Evolutionary conservation across 2,797 vertebrate genomes (phyloP).

Genomic region (Pristis pectinata): DNA sequence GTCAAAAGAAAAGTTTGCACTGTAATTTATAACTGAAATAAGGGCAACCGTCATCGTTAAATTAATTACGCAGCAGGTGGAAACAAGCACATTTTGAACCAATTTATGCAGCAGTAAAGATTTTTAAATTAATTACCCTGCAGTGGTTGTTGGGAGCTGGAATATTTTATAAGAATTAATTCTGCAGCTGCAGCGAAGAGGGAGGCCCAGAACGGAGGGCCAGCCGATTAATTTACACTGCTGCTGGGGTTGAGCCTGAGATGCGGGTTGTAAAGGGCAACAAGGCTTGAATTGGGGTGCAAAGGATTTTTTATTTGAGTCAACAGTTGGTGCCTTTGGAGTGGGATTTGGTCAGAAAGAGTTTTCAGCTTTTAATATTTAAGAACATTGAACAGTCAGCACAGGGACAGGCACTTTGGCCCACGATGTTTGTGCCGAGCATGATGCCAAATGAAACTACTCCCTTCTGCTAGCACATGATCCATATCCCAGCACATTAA

Average conservation of each 20-base stretch:
- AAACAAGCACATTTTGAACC: background rate
- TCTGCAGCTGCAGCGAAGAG: background rate
- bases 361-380: background rate
- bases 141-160: background rate
- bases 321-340: background rate
- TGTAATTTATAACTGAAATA: background rate
- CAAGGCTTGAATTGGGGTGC: background rate
- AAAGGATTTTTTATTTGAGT: background rate
- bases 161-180: background rate
- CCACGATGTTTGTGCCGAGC: no score
- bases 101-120: background rate
- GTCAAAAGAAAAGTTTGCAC: background rate
- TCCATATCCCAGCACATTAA: no score
- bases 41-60: background rate
- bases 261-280: background rate
- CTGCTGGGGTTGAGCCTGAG: background rate
- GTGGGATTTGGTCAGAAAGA: background rate
- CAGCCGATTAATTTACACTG: background rate
- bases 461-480: no score
- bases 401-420: no score
- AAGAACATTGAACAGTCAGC: no score
- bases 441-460: no score
- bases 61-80: constrained; percentile 3
- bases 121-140: background rate
- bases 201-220: background rate